Evolutionary conservation across 2,797 vertebrate genomes (phyloP).

Genomic region (Sphaeramia orbicularis): DNA sequence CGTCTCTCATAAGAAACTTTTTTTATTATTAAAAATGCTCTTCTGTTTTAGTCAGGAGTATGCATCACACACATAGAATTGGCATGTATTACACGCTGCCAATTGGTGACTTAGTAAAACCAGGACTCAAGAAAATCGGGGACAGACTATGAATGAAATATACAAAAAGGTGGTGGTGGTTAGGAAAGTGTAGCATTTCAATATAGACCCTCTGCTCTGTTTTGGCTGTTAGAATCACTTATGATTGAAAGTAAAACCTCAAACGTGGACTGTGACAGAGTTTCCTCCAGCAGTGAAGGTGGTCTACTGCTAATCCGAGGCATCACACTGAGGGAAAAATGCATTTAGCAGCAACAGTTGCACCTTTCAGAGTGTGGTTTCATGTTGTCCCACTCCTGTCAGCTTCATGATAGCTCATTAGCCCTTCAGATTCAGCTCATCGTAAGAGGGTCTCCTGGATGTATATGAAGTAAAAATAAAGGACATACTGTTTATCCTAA

Average conservation of each 20-base stretch:
- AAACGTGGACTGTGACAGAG: not conserved
- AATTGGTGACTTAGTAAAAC: too few species aligned
- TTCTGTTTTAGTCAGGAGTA: too few species aligned
- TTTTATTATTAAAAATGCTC: too few species aligned
- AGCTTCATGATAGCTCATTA: constrained; percentile 22
- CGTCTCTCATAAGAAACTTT: too few species aligned
- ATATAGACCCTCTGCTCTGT: not conserved
- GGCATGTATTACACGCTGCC: too few species aligned
- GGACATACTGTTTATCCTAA: constrained; percentile 72
- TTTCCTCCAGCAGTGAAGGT: not conserved
- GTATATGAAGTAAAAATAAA: constrained; percentile 66
- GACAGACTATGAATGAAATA: too few species aligned
- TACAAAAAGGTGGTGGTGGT: not conserved
- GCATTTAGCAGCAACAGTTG: constrained; percentile 29
- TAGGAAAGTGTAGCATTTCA: not conserved
- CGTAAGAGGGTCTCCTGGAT: constrained; percentile 38
- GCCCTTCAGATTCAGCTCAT: constrained; percentile 57
- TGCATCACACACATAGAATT: too few species aligned
- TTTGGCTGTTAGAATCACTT: too few species aligned
- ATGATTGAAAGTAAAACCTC: not conserved
- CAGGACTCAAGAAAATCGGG: too few species aligned
- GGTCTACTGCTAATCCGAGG: not conserved
- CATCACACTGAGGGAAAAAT: not conserved
- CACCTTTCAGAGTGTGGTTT: constrained; percentile 17
- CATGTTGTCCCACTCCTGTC: constrained; percentile 20